Base-by-base conservation (phyloP, 2,888 invertebrate species). In the Cerceris rybyensis region DNA sequence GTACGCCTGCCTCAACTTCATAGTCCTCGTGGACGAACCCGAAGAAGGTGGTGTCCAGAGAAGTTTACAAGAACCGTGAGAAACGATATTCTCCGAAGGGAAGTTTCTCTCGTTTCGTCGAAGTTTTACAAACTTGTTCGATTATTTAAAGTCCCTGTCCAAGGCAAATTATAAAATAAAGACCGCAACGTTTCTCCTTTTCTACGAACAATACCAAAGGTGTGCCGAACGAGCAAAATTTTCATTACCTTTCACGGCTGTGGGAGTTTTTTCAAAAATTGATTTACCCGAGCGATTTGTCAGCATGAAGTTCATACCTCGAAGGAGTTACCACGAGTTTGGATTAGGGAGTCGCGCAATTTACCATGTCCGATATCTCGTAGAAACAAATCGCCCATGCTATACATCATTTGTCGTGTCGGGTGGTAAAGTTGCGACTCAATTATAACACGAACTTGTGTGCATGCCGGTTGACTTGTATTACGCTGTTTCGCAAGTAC, bases 351-450 rank as follows among this genome's bases (percentile, higher is more conserved):
- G 65, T 55, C 39, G 28, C 42, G n/a, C 58, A 60, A 28, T 52
- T 70, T 60, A 63, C 49, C 49, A 6, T 11, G 63, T 64, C 50
- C 11, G 42, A 73, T 50, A 60, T 61, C 65, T 39, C n/a, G 55
- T 68, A 65, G 59, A 61, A 73, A 61, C 65, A 63, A 77, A 83
- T 82, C 76, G 75, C 39, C 46, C 11, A 46, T 60, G 43, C 71
- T 68, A 75, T 72, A 75, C 67, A 59, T 80, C 73, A 83, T 80
- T 77, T 69, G 80, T 80, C 72, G 70, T 50, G 63, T 64, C 41
- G 66, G n/a, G 39, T 41, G 69, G 54, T 75, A 57, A 83, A 72
- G 64, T 75, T 63, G 67, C 46, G 67, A 67, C 83, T 75, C 74
- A 77, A 77, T 77, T 77, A 64, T 43, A 60, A 69, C 43, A 28